Base-by-base conservation (phyloP, 1,140 invertebrate species). In the Drosophila fuyamai region DNA sequence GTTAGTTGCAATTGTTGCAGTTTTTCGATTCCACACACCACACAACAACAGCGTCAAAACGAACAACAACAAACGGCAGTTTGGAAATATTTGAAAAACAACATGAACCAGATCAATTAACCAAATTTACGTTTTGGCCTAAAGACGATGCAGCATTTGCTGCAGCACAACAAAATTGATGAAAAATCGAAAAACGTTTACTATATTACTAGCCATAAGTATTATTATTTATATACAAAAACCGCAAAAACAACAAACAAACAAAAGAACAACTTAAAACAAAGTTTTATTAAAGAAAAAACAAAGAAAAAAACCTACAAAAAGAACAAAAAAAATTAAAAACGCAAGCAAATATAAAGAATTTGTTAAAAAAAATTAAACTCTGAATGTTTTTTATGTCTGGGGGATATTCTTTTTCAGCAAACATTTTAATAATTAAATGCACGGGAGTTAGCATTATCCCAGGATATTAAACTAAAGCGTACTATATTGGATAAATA, bases 181-280 rank as follows among this genome's bases (percentile, higher is more conserved):
- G 53, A 56, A 65, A 79, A 79, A 86, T 81, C 78, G 82, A 86
- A 86, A 85, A 86, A 83, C 79, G 83, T 88, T 88, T 88, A 88
- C 84, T 89, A 89, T 84, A 81, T 84, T 89, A 76, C 63, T 84
- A 89, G 84, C 80, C 70, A 81, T 89, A 89, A 89, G 84, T 89
- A 89, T 89, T 89, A 89, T 89, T 89, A 89, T 89, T 89, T 89
- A 89, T 89, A 89, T 84, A 89, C 81, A 76, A 75, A 68, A 85
- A 85, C 62, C 74, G 61, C 68, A 65, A 89, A 76, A 77, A 80
- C 78, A 81, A 53, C 56, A 63, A 65, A 35, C 41, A 55, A 83
- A 61, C 56, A 71, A 84, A 47, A 88, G 67, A 80, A 83, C 68
- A 88, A 89, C 77, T 89, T 89, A 89, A 89, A 89, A 89, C 84